Evolutionary conservation across 2,888 invertebrate genomes (phyloP), one percentile per base, ranked within the genome.

Genomic region (Oxyscelio sp.): DNA sequence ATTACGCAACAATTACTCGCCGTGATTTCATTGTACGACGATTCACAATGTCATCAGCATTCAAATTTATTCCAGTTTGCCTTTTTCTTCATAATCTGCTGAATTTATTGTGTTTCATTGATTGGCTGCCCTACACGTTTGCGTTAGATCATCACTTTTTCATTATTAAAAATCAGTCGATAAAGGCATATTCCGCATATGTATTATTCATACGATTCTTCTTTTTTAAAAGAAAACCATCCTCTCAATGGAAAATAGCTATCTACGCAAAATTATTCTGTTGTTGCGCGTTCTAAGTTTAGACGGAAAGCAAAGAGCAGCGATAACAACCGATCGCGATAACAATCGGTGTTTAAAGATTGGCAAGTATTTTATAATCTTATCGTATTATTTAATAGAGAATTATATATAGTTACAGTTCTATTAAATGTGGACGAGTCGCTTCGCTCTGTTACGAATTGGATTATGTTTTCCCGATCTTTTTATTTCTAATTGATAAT

Each of bases 301-400:
- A 59, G 68, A 61, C 27, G n/a, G 22, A 70, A 78, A 70, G 61
- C 56, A 61, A 78, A 78, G 45, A 78, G 21, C 52, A 43, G 15
- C 22, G 68, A 78, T 78, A 78, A 68, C 52, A n/a, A 6, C 22
- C 68, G 24, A 56, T 63, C 38, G 38, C 15, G 78, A 78, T 70
- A 78, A 78, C 43, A 21, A 59, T 70, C 56, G 38, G 11, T 52
- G 27, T 48, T 52, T 52, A 19, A 59, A 68, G 68, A 70, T 78
- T 78, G 54, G 45, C n/a, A 22, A 45, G 70, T 54, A 61, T 78
- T 54, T 70, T 54, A 45, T 70, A 63, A 78, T 59, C 66, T 77
- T 66, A 78, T 70, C 70, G 9, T 38, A 61, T 77, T 77, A 77
- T 77, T 66, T 77, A 66, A 77, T 70, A 70, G 31, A 15, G 21